Base-by-base conservation (phyloP, 2,888 invertebrate genomes). In the Schizotus pectinicornis region DNA sequence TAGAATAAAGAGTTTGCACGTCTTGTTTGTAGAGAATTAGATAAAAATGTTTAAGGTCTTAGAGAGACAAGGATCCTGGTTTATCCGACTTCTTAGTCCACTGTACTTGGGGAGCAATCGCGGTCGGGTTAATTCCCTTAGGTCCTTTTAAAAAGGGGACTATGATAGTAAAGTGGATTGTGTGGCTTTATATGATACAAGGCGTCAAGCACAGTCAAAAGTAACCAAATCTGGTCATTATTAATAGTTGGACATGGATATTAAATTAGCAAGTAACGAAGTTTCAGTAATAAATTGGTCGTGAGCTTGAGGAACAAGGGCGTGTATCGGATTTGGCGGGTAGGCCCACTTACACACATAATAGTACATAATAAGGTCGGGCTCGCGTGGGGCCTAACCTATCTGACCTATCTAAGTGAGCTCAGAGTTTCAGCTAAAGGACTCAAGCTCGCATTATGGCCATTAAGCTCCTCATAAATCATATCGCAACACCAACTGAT, bases 391-490 rank as follows among this genome's bases (percentile, higher is more conserved):
- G 59, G 61, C 62, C 56, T 55, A 61, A 67, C 64, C 64, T 61
- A 63, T 63, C 63, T 62, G 67, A 63, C 67, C 62, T 62, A 67
- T 64, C 64, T 63, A 62, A 67, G 61, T 62, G 64, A 66, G 63
- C 65, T 62, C 60, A 50, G 59, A 68, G 61, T 65, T 68, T 64
- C 59, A 58, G 65, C 54, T 61, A 63, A 62, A 59, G 59, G 64
- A 61, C 62, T 68, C 64, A 61, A 61, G 64, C 58, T 65, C 59
- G 61, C 63, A 67, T 68, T 67, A 68, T 63, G 65, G 68, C 67
- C 68, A 68, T 68, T 68, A 68, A 65, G 68, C 65, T 67, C 56
- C 52, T 61, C 64, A 68, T 68, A 64, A 68, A 68, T 68, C 68
- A 68, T 65, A 68, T 65, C 59, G 61, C 54, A 67, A 63, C 63